Evolutionary conservation across 1,140 invertebrate species (phyloP).

Genomic region (Saxidomus purpurata): DNA sequence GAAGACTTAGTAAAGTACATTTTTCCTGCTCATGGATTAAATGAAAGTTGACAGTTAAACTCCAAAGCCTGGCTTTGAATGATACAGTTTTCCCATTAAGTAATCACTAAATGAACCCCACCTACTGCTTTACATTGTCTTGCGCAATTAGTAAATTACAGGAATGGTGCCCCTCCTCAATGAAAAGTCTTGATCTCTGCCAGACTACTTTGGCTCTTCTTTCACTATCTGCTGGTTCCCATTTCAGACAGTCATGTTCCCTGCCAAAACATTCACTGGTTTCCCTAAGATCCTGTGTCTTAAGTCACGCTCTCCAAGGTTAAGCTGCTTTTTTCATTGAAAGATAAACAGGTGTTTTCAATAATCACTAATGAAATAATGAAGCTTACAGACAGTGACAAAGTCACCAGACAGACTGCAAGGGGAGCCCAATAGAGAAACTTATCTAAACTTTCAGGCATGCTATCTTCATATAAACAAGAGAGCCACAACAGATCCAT

Average conservation of each 20-base stretch:
- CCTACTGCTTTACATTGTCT: conserved; percentile 1
- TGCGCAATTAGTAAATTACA: conserved; percentile 8
- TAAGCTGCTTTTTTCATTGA: not conserved
- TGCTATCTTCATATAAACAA: no score
- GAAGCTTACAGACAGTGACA: conserved; percentile 18
- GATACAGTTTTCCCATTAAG: not conserved
- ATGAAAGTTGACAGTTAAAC: conserved; percentile 21
- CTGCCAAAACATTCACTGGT: not conserved
- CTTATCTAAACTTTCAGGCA: no score
- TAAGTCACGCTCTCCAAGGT: conserved; percentile 13
- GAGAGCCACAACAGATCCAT: no score
- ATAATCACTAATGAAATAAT: conserved; percentile 33
- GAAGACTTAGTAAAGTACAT: not conserved
- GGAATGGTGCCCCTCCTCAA: conserved; percentile 1
- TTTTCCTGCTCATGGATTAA: not conserved
- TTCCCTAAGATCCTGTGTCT: not conserved
- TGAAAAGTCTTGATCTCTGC: not conserved
- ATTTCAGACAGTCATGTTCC: not conserved
- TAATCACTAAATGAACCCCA: conserved; percentile 24
- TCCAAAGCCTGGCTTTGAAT: conserved; percentile 4
- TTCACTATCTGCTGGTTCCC: conserved; percentile 9
- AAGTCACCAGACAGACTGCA: not conserved
- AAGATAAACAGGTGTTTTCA: conserved; percentile 9
- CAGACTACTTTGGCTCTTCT: not conserved
- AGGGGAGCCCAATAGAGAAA: no score